Evolutionary conservation across 2,113 vertebrate species (phyloP).

Genomic region (Hydrolagus affinis): DNA sequence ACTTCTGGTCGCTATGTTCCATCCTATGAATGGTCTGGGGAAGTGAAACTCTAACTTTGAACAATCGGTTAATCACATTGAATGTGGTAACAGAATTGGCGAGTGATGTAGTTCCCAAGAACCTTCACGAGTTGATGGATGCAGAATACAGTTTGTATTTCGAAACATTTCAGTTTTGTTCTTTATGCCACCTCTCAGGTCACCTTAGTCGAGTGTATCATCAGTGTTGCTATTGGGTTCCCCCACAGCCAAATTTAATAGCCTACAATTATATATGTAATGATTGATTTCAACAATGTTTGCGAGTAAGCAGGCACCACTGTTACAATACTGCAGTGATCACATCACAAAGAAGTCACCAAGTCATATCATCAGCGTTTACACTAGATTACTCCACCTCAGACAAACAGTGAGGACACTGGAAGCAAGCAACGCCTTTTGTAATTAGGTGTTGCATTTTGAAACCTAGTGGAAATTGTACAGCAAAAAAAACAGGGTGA

Average conservation of each 20-base stretch:
- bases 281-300: not conserved
- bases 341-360: not conserved
- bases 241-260: not conserved
- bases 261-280: not conserved
- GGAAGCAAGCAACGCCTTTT: not conserved
- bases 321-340: not conserved
- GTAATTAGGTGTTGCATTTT: not conserved
- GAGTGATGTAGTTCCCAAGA: too few species aligned
- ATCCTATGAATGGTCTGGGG: too few species aligned
- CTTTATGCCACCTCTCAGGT: too few species aligned
- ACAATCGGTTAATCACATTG: too few species aligned
- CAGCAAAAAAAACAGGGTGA: not conserved
- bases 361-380: not conserved
- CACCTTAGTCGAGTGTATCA: not conserved
- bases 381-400: not conserved
- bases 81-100: too few species aligned
- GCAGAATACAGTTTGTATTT: too few species aligned
- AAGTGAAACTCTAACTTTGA: too few species aligned
- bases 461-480: constrained; percentile 6
- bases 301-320: not conserved
- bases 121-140: too few species aligned
- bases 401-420: not conserved
- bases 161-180: too few species aligned
- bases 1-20: too few species aligned
- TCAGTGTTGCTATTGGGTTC: not conserved